Evolutionary conservation across 2,888 invertebrate genomes (phyloP).

Genomic region (Tinea semifulvella): DNA sequence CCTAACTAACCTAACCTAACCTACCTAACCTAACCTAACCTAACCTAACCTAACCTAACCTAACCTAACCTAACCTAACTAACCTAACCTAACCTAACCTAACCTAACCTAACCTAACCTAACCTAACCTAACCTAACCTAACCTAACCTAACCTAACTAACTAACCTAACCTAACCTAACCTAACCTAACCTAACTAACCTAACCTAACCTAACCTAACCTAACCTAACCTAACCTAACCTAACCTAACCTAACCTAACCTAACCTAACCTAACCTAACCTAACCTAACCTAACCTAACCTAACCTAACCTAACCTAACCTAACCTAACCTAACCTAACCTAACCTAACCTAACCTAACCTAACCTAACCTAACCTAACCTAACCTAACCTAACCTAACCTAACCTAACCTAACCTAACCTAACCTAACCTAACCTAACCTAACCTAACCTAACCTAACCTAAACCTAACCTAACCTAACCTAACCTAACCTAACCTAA

Average conservation of each 20-base stretch:
- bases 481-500: slow-evolving; percentile 15
- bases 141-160: slow-evolving; percentile 18
- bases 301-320: slow-evolving; percentile 18
- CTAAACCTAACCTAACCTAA: no score
- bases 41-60: slow-evolving; percentile 9
- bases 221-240: slow-evolving; percentile 1
- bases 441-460: slow-evolving; percentile 15
- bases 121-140: slow-evolving; percentile 19
- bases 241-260: slow-evolving; percentile 17
- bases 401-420: neutral
- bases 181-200: slow-evolving; percentile 18
- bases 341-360: slow-evolving; percentile 18
- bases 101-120: slow-evolving; percentile 13
- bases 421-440: slow-evolving; percentile 2
- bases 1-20: slow-evolving; percentile 11
- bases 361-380: slow-evolving; percentile 19
- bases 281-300: slow-evolving; percentile 18
- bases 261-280: slow-evolving; percentile 19
- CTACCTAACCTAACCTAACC: slow-evolving; percentile 10
- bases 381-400: slow-evolving; percentile 13
- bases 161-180: slow-evolving; percentile 15
- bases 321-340: slow-evolving; percentile 19
- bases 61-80: slow-evolving; percentile 15
- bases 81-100: neutral
- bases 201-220: slow-evolving; percentile 14